These are phyloP conservation scores for Sebastes matsubarae DNA, from an alignment of 2,797 vertebrate species.

Conservation along the genomic window DNA sequence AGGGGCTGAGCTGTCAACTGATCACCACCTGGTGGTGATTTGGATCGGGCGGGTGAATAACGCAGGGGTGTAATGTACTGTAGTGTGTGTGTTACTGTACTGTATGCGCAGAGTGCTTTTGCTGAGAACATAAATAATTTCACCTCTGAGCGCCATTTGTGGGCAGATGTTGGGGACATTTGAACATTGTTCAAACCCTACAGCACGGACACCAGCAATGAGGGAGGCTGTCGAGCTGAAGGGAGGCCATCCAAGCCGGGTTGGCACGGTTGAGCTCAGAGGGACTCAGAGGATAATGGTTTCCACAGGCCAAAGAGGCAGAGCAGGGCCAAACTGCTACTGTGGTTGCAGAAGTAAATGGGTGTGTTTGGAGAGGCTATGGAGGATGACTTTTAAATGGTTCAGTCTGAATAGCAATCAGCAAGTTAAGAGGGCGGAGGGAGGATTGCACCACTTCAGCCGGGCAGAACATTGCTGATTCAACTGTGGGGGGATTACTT, in stretches of 20 bases:
- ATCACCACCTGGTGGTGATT: slow-evolving; percentile 59
- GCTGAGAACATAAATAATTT: neutral
- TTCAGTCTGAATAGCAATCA: slow-evolving; percentile 8
- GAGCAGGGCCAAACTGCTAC: slow-evolving; percentile 9
- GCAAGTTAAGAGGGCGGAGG: neutral
- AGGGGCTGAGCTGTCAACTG: slow-evolving; percentile 52
- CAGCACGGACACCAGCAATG: slow-evolving; percentile 16
- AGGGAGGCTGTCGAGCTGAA: slow-evolving; percentile 27
- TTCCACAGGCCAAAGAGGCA: slow-evolving; percentile 1
- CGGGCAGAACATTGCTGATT: neutral
- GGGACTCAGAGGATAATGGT: neutral
- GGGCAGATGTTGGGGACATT: neutral
- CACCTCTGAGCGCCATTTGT: neutral
- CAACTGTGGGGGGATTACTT: neutral
- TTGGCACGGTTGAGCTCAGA: neutral
- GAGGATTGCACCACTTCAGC: neutral
- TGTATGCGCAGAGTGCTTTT: neutral
- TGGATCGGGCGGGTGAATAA: slow-evolving; percentile 38
- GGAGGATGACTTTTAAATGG: slow-evolving; percentile 13
- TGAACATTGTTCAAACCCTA: slow-evolving; percentile 11
- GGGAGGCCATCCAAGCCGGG: slow-evolving; percentile 23
- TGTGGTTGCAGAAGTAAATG: slow-evolving; percentile 3
- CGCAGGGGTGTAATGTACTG: neutral
- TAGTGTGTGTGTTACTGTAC: neutral
- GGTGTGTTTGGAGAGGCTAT: slow-evolving; percentile 8